These are phyloP conservation scores for Ethmia dodecea DNA, from an alignment of 2,888 invertebrate genomes.

Conservation along the genomic window DNA sequence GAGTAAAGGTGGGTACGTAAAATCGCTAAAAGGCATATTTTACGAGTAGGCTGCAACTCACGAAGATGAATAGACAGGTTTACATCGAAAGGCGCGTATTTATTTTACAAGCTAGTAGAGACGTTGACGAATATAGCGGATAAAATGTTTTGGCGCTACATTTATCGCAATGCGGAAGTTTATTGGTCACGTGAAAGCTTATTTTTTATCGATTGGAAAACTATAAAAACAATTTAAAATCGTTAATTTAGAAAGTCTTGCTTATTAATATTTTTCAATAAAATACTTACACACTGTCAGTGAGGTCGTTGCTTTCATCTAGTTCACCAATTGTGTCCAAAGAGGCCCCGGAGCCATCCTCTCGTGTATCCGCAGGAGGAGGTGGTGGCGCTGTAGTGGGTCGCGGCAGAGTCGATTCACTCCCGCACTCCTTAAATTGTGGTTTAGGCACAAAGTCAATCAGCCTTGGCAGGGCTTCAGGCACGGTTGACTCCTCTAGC, in stretches of 20 bases:
- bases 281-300: conserved; percentile 59
- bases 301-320: conserved; percentile 76
- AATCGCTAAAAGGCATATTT: conserved; percentile 17
- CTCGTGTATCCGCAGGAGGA: conserved; percentile 58
- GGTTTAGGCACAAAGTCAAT: conserved; percentile 85
- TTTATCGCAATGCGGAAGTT: conserved; percentile 34
- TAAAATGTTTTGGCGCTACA: conserved; percentile 43
- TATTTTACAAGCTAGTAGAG: conserved; percentile 38
- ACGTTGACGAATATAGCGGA: conserved; percentile 41
- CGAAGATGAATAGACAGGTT: conserved; percentile 36
- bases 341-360: conserved; percentile 78
- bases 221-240: too few relatives aligned
- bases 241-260: too few relatives aligned
- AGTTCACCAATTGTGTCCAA: conserved; percentile 85
- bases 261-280: not conserved
- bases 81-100: conserved; percentile 40
- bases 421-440: conserved; percentile 55
- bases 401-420: conserved; percentile 40
- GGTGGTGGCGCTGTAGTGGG: conserved; percentile 62
- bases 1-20: conserved; percentile 11
- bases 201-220: too few relatives aligned
- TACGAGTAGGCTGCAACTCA: conserved; percentile 10
- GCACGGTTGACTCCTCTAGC: conserved; percentile 50
- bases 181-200: conserved; percentile 28
- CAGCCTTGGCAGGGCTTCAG: conserved; percentile 79